Conservation (phyloP, 2,797 vertebrate species). For the Poecile montanus region DNA sequence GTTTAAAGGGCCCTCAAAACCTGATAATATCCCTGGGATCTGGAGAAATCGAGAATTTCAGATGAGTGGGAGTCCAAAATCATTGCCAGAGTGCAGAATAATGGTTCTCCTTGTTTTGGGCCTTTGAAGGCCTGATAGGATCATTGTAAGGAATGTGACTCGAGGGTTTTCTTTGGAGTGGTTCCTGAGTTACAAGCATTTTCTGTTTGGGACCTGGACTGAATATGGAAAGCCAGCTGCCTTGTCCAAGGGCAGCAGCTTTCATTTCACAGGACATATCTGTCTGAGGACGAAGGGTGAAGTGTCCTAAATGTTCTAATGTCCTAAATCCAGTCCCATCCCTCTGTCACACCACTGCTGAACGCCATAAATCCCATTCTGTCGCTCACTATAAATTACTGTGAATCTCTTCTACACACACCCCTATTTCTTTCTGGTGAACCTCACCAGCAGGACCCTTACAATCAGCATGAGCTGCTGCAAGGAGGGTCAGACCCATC, state of each 20-base stretch:
- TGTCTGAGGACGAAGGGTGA: neutral
- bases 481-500: neutral
- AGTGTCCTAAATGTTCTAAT: neutral
- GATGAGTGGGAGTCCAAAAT: neutral
- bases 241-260: neutral
- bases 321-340: neutral
- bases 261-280: neutral
- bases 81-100: neutral
- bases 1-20: neutral
- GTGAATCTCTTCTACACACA: neutral
- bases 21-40: neutral
- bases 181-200: neutral
- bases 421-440: neutral
- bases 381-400: neutral
- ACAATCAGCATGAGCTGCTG: neutral
- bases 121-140: neutral
- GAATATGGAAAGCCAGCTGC: neutral
- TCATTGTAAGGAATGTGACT: neutral
- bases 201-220: neutral
- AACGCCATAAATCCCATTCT: neutral
- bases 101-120: neutral
- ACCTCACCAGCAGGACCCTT: neutral
- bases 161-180: neutral
- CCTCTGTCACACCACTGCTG: neutral
- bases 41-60: neutral